These are phyloP conservation scores for Mythimna ferrago DNA, from an alignment of 2,888 invertebrate species.

Conservation along the genomic window DNA sequence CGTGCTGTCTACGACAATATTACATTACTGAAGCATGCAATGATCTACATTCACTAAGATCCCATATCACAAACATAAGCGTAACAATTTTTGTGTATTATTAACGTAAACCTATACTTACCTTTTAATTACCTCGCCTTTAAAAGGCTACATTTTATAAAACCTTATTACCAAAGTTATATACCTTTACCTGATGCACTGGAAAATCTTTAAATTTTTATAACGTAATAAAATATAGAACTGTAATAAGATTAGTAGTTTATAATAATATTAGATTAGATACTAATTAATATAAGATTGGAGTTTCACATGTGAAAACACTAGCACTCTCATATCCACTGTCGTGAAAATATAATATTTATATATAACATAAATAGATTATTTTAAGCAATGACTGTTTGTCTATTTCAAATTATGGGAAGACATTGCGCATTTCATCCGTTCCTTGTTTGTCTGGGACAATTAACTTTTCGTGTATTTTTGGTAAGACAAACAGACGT, in stretches of 20 bases:
- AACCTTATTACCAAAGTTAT: constrained; percentile 77
- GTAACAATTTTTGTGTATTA: constrained; percentile 68
- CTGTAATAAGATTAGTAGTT: constrained; percentile 87
- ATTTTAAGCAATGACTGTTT: constrained; percentile 89
- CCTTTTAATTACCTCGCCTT: constrained; percentile 85
- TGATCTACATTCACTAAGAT: constrained; percentile 75
- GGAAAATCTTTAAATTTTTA: constrained; percentile 82
- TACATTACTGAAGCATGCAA: constrained; percentile 80
- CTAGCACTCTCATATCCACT: constrained; percentile 89
- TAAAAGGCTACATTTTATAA: constrained; percentile 81
- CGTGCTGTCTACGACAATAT: constrained; percentile 66
- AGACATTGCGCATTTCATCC: constrained; percentile 91
- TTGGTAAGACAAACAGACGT: not conserved
- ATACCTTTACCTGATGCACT: constrained; percentile 88
- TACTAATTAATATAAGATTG: constrained; percentile 86
- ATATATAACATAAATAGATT: constrained; percentile 85
- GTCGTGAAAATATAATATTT: constrained; percentile 86
- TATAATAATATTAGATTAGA: constrained; percentile 89
- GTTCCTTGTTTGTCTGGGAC: constrained; percentile 88
- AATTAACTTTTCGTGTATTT: constrained; percentile 77
- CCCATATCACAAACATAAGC: constrained; percentile 84
- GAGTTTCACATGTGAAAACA: constrained; percentile 91
- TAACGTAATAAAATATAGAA: constrained; percentile 81
- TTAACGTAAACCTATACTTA: constrained; percentile 78
- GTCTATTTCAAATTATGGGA: constrained; percentile 89